These are phyloP conservation scores for Petrolisthes cinctipes DNA, from an alignment of 2,888 invertebrate genomes.

Conservation along the genomic window DNA sequence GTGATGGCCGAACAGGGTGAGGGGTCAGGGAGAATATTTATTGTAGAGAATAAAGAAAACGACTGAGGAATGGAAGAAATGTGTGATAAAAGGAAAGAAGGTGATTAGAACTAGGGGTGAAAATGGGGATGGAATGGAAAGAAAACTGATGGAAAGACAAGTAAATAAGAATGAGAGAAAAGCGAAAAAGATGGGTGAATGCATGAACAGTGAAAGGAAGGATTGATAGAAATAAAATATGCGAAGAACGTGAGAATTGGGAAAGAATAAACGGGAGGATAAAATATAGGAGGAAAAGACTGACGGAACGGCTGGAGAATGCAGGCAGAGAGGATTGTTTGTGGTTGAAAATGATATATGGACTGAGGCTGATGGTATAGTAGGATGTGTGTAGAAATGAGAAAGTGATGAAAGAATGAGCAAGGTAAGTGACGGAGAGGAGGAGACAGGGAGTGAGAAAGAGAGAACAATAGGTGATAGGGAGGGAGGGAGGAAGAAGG, in stretches of 20 bases:
- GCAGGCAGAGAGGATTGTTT: neutral
- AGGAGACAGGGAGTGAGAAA: neutral
- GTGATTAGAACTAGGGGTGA: neutral
- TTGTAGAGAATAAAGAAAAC: neutral
- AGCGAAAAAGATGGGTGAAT: neutral
- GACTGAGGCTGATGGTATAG: no score
- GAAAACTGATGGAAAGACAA: no score
- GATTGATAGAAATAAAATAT: neutral
- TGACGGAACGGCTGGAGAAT: neutral
- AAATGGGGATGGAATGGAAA: neutral
- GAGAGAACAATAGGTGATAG: neutral
- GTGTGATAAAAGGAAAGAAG: neutral
- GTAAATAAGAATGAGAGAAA: no score
- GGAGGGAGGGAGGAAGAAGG: neutral
- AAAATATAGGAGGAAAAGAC: neutral
- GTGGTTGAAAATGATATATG: no score
- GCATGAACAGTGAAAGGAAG: neutral
- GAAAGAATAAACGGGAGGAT: neutral
- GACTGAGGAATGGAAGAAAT: neutral
- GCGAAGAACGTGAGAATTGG: neutral
- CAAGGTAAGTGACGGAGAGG: neutral
- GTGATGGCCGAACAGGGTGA: neutral
- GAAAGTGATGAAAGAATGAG: neutral
- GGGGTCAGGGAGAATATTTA: neutral
- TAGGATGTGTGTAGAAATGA: no score